Base-by-base conservation (phyloP, 2,888 invertebrate genomes). In the Drosophila austrosaltans region DNA sequence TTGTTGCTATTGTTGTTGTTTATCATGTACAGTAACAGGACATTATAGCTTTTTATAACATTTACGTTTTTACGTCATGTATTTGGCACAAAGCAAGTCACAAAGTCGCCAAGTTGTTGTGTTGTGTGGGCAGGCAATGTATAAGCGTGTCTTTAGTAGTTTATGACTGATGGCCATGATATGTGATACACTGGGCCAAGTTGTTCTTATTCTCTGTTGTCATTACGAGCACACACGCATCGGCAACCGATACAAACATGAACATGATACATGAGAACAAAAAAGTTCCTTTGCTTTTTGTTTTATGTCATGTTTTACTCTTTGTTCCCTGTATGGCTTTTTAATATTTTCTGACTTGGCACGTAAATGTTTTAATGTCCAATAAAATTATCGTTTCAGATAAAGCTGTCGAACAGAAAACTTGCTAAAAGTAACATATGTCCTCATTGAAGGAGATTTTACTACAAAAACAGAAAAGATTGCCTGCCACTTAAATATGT, bases 21-120 rank as follows among this genome's bases (percentile, higher is more conserved):
- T 87, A 84, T 85, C 85, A 75, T 66, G 75, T 72, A 81, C 10
- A 75, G 87, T 75, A 78, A 70, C 75, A 72, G 71, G 61, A 79
- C 87, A 89, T 85, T 84, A 83, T 89, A 78, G 82, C 82, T 81
- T 89, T 89, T 87, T 89, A 89, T 85, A 78, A 75, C 87, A 81
- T 76, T 87, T 89, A 89, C 89, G 89, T 83, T 88, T 85, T 81
- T 22, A 76, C 75, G 69, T 81, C 74, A 77, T 77, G 67, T 75
- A 40, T 40, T n/a, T 44, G 67, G 60, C 67, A 61, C 69, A 74
- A 72, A 68, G 48, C 12, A 48, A 48, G 48, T 25, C 39, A 75
- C 63, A 81, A 75, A 76, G 79, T 59, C 59, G 44, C 56, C 64
- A 71, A 53, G 53, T 66, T 69, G 71, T 72, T 66, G 61, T 30